Base-by-base conservation (phyloP, 2,888 invertebrate species). In the Tenthredo notha region DNA sequence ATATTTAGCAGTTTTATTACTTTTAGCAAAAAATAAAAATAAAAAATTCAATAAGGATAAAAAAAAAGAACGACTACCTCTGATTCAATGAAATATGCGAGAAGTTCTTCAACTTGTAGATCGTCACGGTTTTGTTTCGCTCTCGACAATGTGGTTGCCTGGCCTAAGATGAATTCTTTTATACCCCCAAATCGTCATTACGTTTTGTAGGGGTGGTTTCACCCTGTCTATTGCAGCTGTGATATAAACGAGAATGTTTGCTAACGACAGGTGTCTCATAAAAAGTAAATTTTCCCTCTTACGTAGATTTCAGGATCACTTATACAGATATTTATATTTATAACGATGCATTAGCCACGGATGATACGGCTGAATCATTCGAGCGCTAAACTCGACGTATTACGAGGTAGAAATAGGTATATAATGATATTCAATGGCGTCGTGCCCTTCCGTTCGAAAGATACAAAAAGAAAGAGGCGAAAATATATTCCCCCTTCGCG, bases 231-330 rank as follows among this genome's bases (percentile, higher is more conserved):
- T 83, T 65, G 83, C 83, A 83, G 83, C n/a, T 25, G 21, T 70
- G 50, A 83, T 70, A 29, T 25, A 83, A 83, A 29, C 40, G 84
- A 74, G 84, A 86, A n/a, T 65, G 61, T 78, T 21, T 65, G 77
- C 37, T 29, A 50, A 58, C 65, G 87, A 86, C 85, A 85, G 85
- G 75, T 85, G 85, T 85, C 85, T 75, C 84, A 0, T 61, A 29
- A 67, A 84, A 65, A 82, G 72, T n/a, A n/a, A 72, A 85, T 70
- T 54, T 40, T 70, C 43, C 2, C 40, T 74, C 65, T 82, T 37
- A 85, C 72, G 80, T 54, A 18, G 50, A 70, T 37, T 75, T 25
- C 37, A 82, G 18, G 29, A 72, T 43, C 2, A 40, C 47, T 33
- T 29, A 47, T 37, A 58, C 84, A 74, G 77, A 85, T n/a, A 75